These are phyloP conservation scores for Leucophenga montana DNA, from an alignment of 2,888 invertebrate species.

Conservation along the genomic window DNA sequence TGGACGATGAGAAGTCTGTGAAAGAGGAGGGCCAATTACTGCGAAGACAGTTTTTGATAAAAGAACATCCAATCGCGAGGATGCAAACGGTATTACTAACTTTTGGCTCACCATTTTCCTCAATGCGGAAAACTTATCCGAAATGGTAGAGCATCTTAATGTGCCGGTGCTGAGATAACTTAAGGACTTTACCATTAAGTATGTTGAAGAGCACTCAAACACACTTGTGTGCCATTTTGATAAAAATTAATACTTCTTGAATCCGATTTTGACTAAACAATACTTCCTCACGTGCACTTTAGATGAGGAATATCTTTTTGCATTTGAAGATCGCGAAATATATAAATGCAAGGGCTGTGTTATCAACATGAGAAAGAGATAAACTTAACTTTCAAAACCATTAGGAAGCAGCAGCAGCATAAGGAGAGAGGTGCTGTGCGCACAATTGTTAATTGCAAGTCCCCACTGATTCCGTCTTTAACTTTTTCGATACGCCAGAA, in stretches of 20 bases:
- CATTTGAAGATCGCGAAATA: conserved; percentile 92
- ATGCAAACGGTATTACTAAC: conserved; percentile 90
- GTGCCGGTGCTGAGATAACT: conserved; percentile 72
- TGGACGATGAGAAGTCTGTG: no score
- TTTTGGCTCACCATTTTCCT: conserved; percentile 90
- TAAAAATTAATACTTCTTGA: conserved; percentile 93
- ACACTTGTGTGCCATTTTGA: conserved; percentile 93
- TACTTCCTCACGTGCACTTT: conserved; percentile 94
- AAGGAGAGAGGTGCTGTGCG: conserved; percentile 97
- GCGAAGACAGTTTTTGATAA: conserved; percentile 72
- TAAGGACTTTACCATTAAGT: conserved; percentile 71
- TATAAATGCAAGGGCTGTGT: conserved; percentile 81
- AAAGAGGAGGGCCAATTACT: no score
- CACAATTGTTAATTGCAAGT: no score
- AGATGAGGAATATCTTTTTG: conserved; percentile 91
- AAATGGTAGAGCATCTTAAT: conserved; percentile 94
- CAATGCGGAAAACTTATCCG: conserved; percentile 91
- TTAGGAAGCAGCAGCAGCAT: conserved; percentile 99
- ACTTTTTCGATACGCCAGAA: conserved; percentile 95
- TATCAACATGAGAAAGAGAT: conserved; percentile 98
- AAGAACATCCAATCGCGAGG: conserved; percentile 78
- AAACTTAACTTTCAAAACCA: conserved; percentile 93
- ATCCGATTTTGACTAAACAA: conserved; percentile 89
- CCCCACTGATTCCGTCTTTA: conserved; percentile 98
- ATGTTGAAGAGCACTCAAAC: conserved; percentile 73